Conservation (phyloP, 2,888 invertebrate genomes). For the Lasioglossum marginatum region DNA sequence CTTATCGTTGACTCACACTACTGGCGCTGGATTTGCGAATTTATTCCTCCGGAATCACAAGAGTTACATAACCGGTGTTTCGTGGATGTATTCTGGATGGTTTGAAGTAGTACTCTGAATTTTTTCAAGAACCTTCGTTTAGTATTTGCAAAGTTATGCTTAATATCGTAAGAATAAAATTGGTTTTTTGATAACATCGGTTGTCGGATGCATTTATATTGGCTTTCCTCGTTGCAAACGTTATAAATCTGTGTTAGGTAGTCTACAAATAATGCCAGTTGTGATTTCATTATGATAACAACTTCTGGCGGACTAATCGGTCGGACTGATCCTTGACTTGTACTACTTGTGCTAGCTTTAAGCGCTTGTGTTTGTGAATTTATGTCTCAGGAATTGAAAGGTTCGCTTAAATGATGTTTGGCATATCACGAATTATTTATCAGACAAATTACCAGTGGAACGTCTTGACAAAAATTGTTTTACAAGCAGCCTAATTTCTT, state of each 20-base stretch:
- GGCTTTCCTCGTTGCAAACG: neutral
- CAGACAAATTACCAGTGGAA: neutral
- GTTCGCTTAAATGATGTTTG: no score
- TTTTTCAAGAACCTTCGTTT: neutral
- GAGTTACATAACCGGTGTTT: neutral
- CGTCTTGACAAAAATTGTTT: slow-evolving; percentile 40
- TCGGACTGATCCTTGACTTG: neutral
- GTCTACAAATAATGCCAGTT: neutral
- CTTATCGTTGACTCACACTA: slow-evolving; percentile 11
- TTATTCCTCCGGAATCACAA: neutral
- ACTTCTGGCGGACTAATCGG: neutral
- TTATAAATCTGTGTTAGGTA: neutral
- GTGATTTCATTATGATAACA: neutral
- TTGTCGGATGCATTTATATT: neutral
- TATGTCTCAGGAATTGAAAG: neutral
- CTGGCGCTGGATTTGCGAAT: neutral
- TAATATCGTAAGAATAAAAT: neutral
- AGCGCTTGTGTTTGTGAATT: neutral
- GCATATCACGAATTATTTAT: no score
- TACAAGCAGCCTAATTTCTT: slow-evolving; percentile 44
- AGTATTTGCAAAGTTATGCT: neutral
- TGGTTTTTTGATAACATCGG: neutral
- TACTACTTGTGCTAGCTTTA: neutral
- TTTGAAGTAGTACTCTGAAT: neutral
- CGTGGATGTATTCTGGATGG: neutral